These are phyloP conservation scores for Falco biarmicus DNA, from an alignment of 2,797 vertebrate species.

Conservation along the genomic window DNA sequence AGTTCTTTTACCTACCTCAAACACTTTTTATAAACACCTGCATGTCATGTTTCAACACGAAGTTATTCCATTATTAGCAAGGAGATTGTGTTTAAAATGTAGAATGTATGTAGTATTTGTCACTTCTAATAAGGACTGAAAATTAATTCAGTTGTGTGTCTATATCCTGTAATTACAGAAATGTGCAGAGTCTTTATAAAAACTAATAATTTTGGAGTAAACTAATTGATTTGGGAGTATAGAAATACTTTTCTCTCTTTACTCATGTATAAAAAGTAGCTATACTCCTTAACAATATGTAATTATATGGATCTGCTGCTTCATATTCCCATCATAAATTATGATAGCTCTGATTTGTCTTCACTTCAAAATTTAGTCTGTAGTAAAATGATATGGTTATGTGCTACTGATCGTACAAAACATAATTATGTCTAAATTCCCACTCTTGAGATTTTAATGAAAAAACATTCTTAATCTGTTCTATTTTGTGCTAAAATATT, in stretches of 20 bases:
- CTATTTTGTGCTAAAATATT: slow-evolving; percentile 19
- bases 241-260: background rate
- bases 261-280: background rate
- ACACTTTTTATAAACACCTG: background rate
- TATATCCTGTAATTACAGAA: background rate
- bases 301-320: background rate
- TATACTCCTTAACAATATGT: background rate
- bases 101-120: background rate
- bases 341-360: background rate
- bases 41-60: background rate
- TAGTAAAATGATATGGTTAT: background rate
- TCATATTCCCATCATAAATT: background rate
- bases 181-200: background rate
- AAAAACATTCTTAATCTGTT: slow-evolving; percentile 10
- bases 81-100: background rate
- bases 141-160: background rate
- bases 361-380: slow-evolving; percentile 34
- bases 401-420: background rate
- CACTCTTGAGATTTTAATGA: slow-evolving; percentile 22
- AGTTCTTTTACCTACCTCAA: slow-evolving; percentile 12
- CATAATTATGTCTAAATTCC: slow-evolving; percentile 7
- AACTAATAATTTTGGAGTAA: background rate
- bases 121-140: background rate
- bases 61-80: slow-evolving; percentile 10
- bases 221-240: background rate